These are phyloP conservation scores for Drosophila trichaetosa DNA, from an alignment of 2,888 invertebrate genomes.

Conservation along the genomic window DNA sequence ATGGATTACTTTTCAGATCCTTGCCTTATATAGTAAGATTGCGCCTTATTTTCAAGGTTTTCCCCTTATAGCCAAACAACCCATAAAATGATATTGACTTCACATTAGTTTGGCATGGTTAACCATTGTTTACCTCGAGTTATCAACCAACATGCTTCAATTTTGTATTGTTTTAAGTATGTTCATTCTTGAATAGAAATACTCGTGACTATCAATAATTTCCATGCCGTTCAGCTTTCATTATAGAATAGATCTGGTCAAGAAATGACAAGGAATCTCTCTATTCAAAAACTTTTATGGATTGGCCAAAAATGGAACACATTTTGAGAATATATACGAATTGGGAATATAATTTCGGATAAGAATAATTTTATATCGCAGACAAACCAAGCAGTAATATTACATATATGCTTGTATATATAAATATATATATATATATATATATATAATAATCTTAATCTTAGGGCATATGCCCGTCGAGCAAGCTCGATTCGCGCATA, in stretches of 20 bases:
- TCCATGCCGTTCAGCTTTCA: not conserved
- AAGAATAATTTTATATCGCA: not conserved
- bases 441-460: not conserved
- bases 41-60: not conserved
- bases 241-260: not conserved
- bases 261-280: not conserved
- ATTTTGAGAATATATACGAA: not conserved
- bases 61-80: no score
- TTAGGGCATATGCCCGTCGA: slow-evolving; percentile 11
- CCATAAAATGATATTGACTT: not conserved
- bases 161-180: not conserved
- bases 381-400: not conserved
- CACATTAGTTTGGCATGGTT: not conserved
- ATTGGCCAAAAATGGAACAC: not conserved
- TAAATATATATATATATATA: not conserved
- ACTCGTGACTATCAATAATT: not conserved
- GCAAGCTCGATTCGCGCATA: not conserved
- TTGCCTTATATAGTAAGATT: not conserved
- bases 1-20: not conserved
- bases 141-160: not conserved
- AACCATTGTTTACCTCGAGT: not conserved
- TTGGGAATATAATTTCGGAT: not conserved
- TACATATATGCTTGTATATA: no score
- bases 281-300: not conserved
- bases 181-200: not conserved